A percentile compares a stretch with the other conserved stretches of the same genome.
phyloP scores from a whole-genome alignment of 1,140 invertebrate species.

The Cotesia typhae region DNA sequence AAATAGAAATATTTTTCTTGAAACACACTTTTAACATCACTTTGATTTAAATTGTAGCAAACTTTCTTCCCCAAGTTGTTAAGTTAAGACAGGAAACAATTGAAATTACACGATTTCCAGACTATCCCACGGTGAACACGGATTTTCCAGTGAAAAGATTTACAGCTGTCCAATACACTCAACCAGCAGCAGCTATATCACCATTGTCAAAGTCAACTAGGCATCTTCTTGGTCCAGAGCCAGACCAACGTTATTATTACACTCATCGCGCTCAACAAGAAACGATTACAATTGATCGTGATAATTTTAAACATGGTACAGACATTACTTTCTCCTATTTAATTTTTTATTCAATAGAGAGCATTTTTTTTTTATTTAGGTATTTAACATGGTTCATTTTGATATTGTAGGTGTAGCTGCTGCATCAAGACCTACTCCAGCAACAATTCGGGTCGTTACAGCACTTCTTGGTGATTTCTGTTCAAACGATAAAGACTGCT shows the following conservation, averaged over 20 bases:
- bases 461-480: conserved; percentile 81
- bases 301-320: conserved; percentile 65
- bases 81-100: conserved; percentile 22
- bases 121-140: conserved; percentile 67
- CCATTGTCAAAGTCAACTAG: conserved; percentile 82
- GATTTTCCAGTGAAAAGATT: conserved; percentile 78
- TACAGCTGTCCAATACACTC: conserved; percentile 80
- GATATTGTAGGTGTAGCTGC: conserved; percentile 54
- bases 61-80: neutral
- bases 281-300: conserved; percentile 69
- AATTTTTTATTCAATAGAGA: neutral
- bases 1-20: too few species aligned
- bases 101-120: conserved; percentile 53
- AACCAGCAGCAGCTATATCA: conserved; percentile 79
- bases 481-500: conserved; percentile 76
- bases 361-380: neutral
- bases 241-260: conserved; percentile 76
- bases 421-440: conserved; percentile 71
- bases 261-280: conserved; percentile 70
- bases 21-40: neutral
- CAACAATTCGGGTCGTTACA: conserved; percentile 75
- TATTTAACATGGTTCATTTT: conserved; percentile 1
- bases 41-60: neutral
- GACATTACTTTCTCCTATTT: neutral
- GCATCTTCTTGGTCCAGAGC: conserved; percentile 78